Evolutionary conservation across 2,113 vertebrate genomes (phyloP), one percentile per base, ranked within the genome.

Genomic region (Burhinus oedicnemus): DNA sequence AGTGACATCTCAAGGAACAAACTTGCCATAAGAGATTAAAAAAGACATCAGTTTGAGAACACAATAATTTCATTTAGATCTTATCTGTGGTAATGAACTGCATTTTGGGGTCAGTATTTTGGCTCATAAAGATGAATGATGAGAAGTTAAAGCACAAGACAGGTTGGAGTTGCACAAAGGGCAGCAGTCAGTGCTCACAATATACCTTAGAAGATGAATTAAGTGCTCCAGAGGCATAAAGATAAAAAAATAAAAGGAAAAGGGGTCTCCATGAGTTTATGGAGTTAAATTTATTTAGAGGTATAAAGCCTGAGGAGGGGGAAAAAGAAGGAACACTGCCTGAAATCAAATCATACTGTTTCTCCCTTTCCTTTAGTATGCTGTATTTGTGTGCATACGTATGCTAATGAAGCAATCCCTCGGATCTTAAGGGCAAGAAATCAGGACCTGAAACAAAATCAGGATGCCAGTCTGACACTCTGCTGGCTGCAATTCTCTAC

Each of bases 391-490:
- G 79, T 65, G 76, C 84, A 80, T 62, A 86, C 1, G 0, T 75
- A 86, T 83, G 71, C 80, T 87, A 95, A 87, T 79, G 90, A 62
- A 93, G 85, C 80, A 90, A 60, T 95, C 47, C 69, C 83, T 87
- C 64, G 92, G 86, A 81, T 95, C 72, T 87, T 84, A 95, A 62
- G 86, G 95, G 69, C 4, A 77, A 91, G 83, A 95, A 95, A 96
- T 75, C 74, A 83, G 92, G 77, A 97, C 96, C 96, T 97, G 95
- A 84, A 97, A 97, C 52, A 97, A 96, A 97, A 95, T 20, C 62
- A 89, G 83, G 75, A 82, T 57, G 95, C 88, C 86, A 40, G 83
- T 80, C 91, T 91, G 95, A 47, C 80, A 95, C 62, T 83, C 70
- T 90, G 92, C 85, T 87, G 54, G 79, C 76, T 80, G 85, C 83